Base-by-base conservation (phyloP, 2,888 invertebrate genomes). In the Microctonus aethiopoides region DNA sequence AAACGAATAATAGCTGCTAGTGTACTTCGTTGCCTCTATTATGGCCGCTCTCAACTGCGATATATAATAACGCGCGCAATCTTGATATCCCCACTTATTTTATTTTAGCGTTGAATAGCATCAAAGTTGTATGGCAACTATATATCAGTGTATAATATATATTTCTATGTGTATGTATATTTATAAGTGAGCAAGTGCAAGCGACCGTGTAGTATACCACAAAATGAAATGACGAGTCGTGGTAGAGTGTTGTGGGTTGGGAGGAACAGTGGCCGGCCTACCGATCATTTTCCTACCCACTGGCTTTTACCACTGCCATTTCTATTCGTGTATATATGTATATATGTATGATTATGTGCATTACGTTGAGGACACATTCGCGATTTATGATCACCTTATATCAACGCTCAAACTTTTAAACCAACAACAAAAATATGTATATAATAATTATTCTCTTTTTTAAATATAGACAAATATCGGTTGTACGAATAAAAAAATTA, bases 1-100 rank as follows among this genome's bases (percentile, higher is more conserved):
- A 80, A 81, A 79, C 76, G 77, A 75, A 78, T 80, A 46, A 63
- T 76, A 81, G 83, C 83, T 29, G 83, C 83, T 29, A 29, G 4
- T 29, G 29, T n/a, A n/a, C n/a, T 74, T 56, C 46, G 56, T 29
- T 52, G 62, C 76, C 72, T 75, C 77, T 81, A 80, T 83, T 83
- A 84, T 80, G 83, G 81, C 83, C 81, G 83, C 83, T 80, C 80
- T 79, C 82, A 83, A 73, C 79, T 39, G n/a, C 66, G 10, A 54
- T 62, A 54, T 68, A 68, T 68, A 68, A 68, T 56, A 54, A 39
- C 64, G 54, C 56, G 56, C 54, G 76, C 74, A 80, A 86, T 86
- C 85, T 83, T 82, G 85, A 84, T 85, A 84, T 82, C 81, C 81
- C 81, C 79, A 74, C 80, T 66, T 36, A 29, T 41, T 29, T 51